Base-by-base conservation (phyloP, 2,113 vertebrate species). In the Sinocyclocheilus anshuiensis region DNA sequence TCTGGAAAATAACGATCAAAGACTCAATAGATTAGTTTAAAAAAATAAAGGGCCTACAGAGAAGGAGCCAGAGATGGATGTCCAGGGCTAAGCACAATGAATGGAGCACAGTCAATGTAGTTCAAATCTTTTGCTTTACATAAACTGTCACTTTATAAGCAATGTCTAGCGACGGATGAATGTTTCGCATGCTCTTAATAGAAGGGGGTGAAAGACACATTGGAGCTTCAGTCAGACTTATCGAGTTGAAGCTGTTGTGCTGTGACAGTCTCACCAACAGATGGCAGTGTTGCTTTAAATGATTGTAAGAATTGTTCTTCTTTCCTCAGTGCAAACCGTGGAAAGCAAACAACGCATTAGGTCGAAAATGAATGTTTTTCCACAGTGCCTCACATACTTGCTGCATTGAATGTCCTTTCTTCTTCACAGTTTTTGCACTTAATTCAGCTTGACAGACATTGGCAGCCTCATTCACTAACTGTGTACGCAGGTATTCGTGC, bases 281-380 rank as follows among this genome's bases (percentile, higher is more conserved):
- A 87, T 85, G 85, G 83, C 85, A 87, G 72, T 81, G 53, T n/a
- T 48, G 76, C 15, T 45, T 48, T 11, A 83, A 55, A 71, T n/a
- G 16, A 83, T 55, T 81, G 26, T 75, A 71, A 50, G 10, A 72
- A 0, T 69, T 69, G 36, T 1, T 12, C 10, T 26, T 11, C 33
- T 65, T 39, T 77, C 45, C 11, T n/a, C 57, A 57, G 7, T 20
- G 16, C 4, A n/a, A 8, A 6, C n/a, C 15, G 8, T 45, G 36
- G 12, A 48, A 50, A 33, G 22, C 22, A 24, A 80, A 42, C 18
- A 78, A 67, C 7, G 63, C 81, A 82, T 71, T 82, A 71, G 42
- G 42, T 15, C 18, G 16, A 48, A 4, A n/a, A 15, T 82, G 8
- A 55, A 24, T 82, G 63, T 67, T 24, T 65, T 61, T 50, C 57